These are phyloP conservation scores for Drosophila sordidapex DNA, from an alignment of 2,888 invertebrate genomes.

Conservation along the genomic window DNA sequence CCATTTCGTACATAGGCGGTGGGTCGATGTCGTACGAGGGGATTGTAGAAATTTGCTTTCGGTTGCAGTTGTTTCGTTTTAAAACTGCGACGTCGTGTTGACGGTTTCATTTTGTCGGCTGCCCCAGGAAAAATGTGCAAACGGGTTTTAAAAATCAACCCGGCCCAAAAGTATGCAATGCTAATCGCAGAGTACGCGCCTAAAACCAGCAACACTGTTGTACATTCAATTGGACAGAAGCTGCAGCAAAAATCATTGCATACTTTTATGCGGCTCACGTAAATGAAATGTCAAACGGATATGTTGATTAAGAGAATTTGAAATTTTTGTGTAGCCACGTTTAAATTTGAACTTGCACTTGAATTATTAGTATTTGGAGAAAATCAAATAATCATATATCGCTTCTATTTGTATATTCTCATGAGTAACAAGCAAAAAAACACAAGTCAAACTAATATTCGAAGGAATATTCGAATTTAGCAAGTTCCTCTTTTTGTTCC, in stretches of 20 bases:
- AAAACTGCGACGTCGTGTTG: conserved; percentile 83
- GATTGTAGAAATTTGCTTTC: conserved; percentile 70
- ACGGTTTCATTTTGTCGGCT: conserved; percentile 73
- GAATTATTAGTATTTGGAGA: not conserved
- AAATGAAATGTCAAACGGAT: not conserved
- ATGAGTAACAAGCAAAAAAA: not conserved
- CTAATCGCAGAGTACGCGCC: not conserved
- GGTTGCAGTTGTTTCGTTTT: conserved; percentile 80
- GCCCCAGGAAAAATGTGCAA: conserved; percentile 47
- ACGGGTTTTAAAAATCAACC: not conserved
- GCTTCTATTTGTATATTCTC: not conserved
- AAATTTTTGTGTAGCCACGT: not conserved
- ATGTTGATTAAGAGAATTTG: not conserved
- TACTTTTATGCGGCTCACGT: conserved; percentile 26
- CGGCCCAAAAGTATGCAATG: conserved; percentile 41
- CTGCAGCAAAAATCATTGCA: conserved; percentile 22
- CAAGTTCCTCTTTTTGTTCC: not conserved
- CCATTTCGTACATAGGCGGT: conserved; percentile 82
- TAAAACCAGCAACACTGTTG: conserved; percentile 6
- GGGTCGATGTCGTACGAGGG: conserved; percentile 73
- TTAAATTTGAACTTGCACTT: not conserved
- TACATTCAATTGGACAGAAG: too few relatives aligned
- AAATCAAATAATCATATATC: not conserved
- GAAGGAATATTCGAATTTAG: not conserved
- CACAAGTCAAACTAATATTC: not conserved